Base-by-base conservation (phyloP, 2,888 invertebrate genomes). In the Polymixis lichenea region DNA sequence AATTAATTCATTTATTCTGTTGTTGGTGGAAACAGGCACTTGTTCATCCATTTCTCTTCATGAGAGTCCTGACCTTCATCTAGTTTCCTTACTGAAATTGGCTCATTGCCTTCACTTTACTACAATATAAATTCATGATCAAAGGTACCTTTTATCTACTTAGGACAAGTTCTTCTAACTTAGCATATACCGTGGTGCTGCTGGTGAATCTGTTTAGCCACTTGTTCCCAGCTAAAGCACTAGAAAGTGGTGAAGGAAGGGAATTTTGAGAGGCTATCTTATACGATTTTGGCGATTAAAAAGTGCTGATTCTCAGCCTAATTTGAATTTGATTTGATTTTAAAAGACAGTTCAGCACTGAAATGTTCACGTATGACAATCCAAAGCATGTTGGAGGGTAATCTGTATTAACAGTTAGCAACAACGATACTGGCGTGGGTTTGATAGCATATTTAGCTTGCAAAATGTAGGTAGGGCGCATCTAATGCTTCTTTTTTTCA, bases 1-100 rank as follows among this genome's bases (percentile, higher is more conserved):
- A 38, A 38, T 55, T 78, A 72, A 77, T 70, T 65, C 38, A 62
- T 78, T 86, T 86, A 64, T 49, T 65, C 25, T 25, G 28, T 13
- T 46, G 60, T 62, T 55, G 38, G 43, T 38, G 61, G 75, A 65
- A 71, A 28, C 13, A 46, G 19, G 65, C 65, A 65, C 17, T 43
- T 53, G 61, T 43, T 0, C 70, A 32, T 70, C 49, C 51, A 55
- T 68, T 60, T 55, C 53, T 61, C 28, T 55, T 64, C 25, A 28
- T 78, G 15, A 28, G 5, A 8, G 49, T 43, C n/a, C 58, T 13
- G 55, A 51, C 55, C 66, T 82, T 78, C 49, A 43, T 32, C 2
- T 17, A 61, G n/a, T 66, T 19, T 28, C 28, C 56, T 67, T 58
- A n/a, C n/a, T 82, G 28, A 38, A 53, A 66, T 75, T 8, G 73